Conservation (phyloP, 2,797 vertebrate species). For the Silurus lanzhouensis region DNA sequence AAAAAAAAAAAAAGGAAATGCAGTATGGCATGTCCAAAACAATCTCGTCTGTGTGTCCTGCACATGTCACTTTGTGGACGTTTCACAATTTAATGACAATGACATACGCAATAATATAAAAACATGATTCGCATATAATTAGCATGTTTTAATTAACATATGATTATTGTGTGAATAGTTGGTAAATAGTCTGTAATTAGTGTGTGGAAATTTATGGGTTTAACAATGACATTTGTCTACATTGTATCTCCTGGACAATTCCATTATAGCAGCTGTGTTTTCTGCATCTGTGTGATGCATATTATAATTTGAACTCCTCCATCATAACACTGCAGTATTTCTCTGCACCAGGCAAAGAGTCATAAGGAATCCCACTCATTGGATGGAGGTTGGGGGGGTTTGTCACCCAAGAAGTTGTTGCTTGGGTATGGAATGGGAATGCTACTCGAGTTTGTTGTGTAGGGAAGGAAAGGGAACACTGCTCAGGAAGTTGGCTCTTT, state of each 20-base stretch:
- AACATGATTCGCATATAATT: neutral
- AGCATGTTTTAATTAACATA: neutral
- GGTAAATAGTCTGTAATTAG: neutral
- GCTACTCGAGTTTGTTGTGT: neutral
- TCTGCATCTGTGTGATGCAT: neutral
- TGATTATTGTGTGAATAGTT: neutral
- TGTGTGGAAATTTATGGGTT: neutral
- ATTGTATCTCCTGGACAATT: neutral
- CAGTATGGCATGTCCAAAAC: neutral
- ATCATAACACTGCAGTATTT: neutral
- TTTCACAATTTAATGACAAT: too few relatives aligned
- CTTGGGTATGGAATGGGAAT: neutral
- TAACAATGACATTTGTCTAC: neutral
- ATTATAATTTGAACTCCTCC: neutral
- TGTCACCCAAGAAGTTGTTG: too few relatives aligned
- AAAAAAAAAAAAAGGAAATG: neutral
- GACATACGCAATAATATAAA: neutral
- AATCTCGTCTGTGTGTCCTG: too few relatives aligned
- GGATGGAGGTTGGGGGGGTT: too few relatives aligned
- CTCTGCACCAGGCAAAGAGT: neutral
- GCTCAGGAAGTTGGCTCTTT: too few relatives aligned
- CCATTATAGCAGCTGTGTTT: neutral
- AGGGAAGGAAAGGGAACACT: neutral
- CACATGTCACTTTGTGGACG: neutral
- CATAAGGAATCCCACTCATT: neutral